phyloP scores from a whole-genome alignment of 2,113 vertebrate species.

The Prochilodus magdalenae region DNA sequence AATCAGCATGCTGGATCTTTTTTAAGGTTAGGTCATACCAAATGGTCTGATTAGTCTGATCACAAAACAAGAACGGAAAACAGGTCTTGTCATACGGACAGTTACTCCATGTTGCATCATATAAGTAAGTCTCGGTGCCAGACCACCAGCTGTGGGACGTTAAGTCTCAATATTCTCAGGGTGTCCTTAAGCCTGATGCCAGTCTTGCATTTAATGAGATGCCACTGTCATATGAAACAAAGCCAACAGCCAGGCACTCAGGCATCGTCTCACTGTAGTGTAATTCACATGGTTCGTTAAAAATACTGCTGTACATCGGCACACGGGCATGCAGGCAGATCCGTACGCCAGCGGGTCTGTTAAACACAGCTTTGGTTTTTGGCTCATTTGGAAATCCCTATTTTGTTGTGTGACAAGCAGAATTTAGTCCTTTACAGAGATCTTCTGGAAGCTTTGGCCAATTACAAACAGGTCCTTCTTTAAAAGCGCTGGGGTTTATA shows the following conservation, averaged over 20 bases:
- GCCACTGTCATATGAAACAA: neutral
- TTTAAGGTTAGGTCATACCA: neutral
- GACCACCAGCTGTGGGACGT: neutral
- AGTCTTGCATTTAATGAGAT: neutral
- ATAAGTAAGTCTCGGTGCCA: neutral
- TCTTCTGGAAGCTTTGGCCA: neutral
- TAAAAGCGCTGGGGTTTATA: neutral
- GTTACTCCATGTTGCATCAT: conserved; percentile 14
- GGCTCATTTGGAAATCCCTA: neutral
- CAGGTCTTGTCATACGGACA: neutral
- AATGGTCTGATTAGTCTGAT: neutral
- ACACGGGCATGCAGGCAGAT: neutral
- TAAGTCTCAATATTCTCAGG: conserved; percentile 2
- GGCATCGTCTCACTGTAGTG: neutral
- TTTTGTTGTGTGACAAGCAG: neutral
- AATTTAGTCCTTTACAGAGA: neutral
- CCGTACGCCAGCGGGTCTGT: neutral
- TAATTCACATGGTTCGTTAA: neutral
- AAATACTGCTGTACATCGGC: neutral
- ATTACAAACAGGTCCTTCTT: neutral
- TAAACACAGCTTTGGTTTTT: neutral
- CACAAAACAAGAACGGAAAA: neutral
- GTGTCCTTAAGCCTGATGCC: neutral
- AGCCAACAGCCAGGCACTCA: neutral
- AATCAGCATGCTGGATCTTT: no score